Evolutionary conservation across 2,888 invertebrate genomes (phyloP), one percentile per base, ranked within the genome.

Genomic region (Protodeltote pygarga): DNA sequence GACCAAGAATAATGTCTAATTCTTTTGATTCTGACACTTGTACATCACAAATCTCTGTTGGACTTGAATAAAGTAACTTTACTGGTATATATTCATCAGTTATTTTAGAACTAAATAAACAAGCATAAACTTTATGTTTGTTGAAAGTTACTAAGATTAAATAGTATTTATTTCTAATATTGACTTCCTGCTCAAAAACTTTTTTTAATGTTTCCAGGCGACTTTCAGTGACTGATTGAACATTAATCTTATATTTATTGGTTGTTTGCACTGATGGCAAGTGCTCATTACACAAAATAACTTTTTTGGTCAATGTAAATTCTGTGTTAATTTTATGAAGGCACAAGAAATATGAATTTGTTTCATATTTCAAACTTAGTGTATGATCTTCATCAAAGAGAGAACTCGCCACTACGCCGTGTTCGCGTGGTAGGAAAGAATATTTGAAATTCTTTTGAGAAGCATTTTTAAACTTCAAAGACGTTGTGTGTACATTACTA

Each of bases 381-480:
- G 70, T 33, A 31, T 64, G 28, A 33, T 84, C 73, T 31, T 72
- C 53, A 14, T 59, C 61, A 37, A 58, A 65, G 2, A 49, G 50
- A 4, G 58, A 21, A 37, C 62, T 70, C 1, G 63, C 57, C 33
- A 79, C 42, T 17, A 87, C 52, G 21, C 58, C 46, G 21, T 73
- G 54, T 51, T 72, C 79, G 48, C 71, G 64, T 0, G 66, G 75
- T 15, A 77, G 75, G 53, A 83, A 85, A 20, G 50, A 61, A 10
- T 65, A 71, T 72, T 77, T 81, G 1, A 78, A 65, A 21, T 69
- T 59, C 52, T 83, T 86, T 45, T 77, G 73, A n/a, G 68, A 52
- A 1, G 71, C 24, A 37, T 72, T 81, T 63, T 88, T 85, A 16
- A 85, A 82, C 50, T 86, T 87, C 5, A 89, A 39, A 1, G 82